Percentiles rank a stretch among this genome's conserved stretches.
Conservation (phyloP, 1,140 invertebrate species). For the Drosophila kurseongensis region DNA sequence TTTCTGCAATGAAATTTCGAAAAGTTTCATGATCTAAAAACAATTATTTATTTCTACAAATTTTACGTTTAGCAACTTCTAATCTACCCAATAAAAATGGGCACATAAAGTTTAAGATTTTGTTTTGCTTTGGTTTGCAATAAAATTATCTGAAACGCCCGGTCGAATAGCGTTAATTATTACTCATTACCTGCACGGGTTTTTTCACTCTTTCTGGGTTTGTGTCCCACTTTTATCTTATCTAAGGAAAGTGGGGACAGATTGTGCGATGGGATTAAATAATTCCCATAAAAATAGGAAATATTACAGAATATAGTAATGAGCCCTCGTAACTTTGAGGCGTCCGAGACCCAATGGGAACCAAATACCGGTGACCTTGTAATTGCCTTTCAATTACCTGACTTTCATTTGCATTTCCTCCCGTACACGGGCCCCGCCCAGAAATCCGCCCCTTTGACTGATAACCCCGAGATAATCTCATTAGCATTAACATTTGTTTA, state of each 20-base stretch:
- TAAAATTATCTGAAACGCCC: conserved; percentile 50
- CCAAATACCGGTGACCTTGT: conserved; percentile 56
- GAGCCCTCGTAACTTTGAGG: conserved; percentile 6
- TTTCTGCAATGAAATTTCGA: neutral
- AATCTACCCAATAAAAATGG: conserved; percentile 32
- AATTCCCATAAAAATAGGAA: conserved; percentile 28
- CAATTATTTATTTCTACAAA: neutral
- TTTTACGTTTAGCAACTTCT: neutral
- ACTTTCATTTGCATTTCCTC: conserved; percentile 62
- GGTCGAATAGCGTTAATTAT: conserved; percentile 59
- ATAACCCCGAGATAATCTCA: conserved; percentile 68
- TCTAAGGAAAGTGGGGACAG: conserved; percentile 36
- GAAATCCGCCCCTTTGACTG: conserved; percentile 25
- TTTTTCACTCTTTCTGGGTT: conserved; percentile 20
- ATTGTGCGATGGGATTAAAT: conserved; percentile 48
- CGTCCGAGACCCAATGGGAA: neutral
- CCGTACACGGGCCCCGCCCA: conserved; percentile 14
- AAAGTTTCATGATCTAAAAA: neutral
- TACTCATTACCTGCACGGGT: conserved; percentile 60
- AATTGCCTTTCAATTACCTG: conserved; percentile 71
- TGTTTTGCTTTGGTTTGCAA: conserved; percentile 45
- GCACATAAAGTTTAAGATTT: conserved; percentile 45
- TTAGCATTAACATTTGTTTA: conserved; percentile 63
- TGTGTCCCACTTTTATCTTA: conserved; percentile 53
- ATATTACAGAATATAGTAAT: conserved; percentile 9